A percentile compares a stretch with the other conserved stretches of the same genome.
phyloP scores from a whole-genome alignment of 2,888 invertebrate species.

The Lysandra bellargus region DNA sequence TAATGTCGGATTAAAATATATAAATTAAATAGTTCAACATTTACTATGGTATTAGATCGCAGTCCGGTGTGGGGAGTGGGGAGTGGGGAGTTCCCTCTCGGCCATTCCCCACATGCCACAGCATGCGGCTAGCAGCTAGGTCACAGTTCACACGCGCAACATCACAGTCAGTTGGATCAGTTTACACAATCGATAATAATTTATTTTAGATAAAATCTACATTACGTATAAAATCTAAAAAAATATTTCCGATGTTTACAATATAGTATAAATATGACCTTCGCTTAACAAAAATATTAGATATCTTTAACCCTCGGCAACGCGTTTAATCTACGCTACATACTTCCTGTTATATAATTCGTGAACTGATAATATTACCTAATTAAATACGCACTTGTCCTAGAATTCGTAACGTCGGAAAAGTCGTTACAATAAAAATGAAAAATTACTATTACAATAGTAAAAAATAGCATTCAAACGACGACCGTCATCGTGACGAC shows the following conservation, averaged over 20 bases:
- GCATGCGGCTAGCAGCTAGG: not conserved
- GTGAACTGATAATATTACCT: not conserved
- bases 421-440: slow-evolving; percentile 24
- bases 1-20: not conserved
- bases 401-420: not conserved
- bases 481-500: not conserved
- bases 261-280: slow-evolving; percentile 4
- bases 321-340: not conserved
- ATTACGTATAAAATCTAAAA: slow-evolving; percentile 18
- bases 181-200: slow-evolving; percentile 20
- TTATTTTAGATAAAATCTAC: not conserved
- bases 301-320: not conserved
- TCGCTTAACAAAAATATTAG: not conserved
- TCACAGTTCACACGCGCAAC: slow-evolving; percentile 20
- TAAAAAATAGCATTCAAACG: not conserved
- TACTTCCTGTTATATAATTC: slow-evolving; percentile 10
- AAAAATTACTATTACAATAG: not conserved
- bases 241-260: not conserved
- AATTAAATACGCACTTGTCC: not conserved
- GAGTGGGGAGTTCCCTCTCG: not conserved
- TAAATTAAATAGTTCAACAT: not conserved
- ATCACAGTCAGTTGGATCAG: slow-evolving; percentile 27
- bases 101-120: not conserved
- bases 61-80: not conserved
- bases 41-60: slow-evolving; percentile 1